Conservation (phyloP, 92 coral and sea anemone species). For the Plumapathes pennacea region DNA sequence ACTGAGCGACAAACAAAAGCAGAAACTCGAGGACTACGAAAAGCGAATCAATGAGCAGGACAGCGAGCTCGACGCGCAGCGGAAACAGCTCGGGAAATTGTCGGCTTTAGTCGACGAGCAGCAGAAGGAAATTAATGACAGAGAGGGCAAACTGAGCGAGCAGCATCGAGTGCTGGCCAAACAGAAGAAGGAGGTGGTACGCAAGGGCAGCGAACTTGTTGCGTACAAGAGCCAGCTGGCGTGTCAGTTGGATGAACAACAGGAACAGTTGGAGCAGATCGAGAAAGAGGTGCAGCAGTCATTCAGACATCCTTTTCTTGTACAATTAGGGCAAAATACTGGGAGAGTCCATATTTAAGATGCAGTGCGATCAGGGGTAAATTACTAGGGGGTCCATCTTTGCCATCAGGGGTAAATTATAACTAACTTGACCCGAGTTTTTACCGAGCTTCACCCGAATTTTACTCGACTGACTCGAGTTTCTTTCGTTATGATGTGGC, state of each 20-base stretch:
- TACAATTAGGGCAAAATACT: background rate
- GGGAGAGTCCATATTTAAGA: no score
- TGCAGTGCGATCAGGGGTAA: no score
- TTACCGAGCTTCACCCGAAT: no score
- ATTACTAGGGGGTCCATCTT: no score
- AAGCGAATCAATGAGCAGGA: conserved; percentile 76
- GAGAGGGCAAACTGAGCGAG: conserved; percentile 67
- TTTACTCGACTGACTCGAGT: no score
- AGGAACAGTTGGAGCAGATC: conserved; percentile 55
- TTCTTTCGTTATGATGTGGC: no score
- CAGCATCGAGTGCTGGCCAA: conserved; percentile 51
- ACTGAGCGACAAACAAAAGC: conserved; percentile 89
- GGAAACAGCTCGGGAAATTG: conserved; percentile 70
- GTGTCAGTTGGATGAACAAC: conserved; percentile 63
- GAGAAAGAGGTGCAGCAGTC: conserved; percentile 90
- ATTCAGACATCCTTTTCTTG: background rate
- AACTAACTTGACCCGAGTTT: no score
- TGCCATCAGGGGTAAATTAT: no score
- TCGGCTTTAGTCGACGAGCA: conserved; percentile 87
- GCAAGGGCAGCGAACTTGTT: conserved; percentile 63
- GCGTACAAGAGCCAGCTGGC: conserved; percentile 61
- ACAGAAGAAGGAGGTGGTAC: conserved; percentile 60
- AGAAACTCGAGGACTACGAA: conserved; percentile 85
- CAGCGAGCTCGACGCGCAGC: conserved; percentile 75
- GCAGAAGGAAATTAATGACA: conserved; percentile 68